Conservation (phyloP, 2,888 invertebrate genomes). For the Epicampocera succincta region DNA sequence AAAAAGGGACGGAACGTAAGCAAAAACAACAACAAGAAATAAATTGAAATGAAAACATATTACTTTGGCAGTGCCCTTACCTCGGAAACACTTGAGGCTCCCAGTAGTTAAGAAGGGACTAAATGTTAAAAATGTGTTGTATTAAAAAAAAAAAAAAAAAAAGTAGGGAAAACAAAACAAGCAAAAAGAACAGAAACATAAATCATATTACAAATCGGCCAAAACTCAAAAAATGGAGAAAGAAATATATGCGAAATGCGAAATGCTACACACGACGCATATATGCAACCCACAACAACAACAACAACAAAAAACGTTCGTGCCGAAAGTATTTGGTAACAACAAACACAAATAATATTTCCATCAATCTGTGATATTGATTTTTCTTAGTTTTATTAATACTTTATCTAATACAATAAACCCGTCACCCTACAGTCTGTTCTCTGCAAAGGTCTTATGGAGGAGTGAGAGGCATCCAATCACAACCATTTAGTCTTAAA, state of each 20-base stretch:
- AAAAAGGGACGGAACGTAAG: not conserved
- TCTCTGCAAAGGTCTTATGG: too few species aligned
- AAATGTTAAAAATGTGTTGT: conserved; percentile 59
- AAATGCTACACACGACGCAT: conserved; percentile 6
- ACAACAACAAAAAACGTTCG: too few species aligned
- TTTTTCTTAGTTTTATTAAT: conserved; percentile 24
- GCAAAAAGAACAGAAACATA: conserved; percentile 29
- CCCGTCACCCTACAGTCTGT: conserved; percentile 1
- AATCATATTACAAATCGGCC: conserved; percentile 56
- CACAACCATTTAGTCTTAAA: too few species aligned
- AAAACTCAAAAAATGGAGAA: conserved; percentile 13
- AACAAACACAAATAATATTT: conserved; percentile 32
- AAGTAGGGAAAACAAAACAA: too few species aligned
- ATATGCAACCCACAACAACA: not conserved
- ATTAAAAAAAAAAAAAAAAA: conserved; percentile 53
- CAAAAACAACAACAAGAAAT: conserved; percentile 12
- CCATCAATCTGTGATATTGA: conserved; percentile 61
- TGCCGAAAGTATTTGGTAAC: too few species aligned
- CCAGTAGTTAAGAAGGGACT: conserved; percentile 38
- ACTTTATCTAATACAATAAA: not conserved
- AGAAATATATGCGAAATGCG: conserved; percentile 1
- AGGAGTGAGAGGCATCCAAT: too few species aligned
- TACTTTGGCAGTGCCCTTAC: conserved; percentile 37
- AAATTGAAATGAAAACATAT: conserved; percentile 65
- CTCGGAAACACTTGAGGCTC: conserved; percentile 10